Conservation (phyloP, 2,888 invertebrate species). For the Conchocele bisecta region DNA sequence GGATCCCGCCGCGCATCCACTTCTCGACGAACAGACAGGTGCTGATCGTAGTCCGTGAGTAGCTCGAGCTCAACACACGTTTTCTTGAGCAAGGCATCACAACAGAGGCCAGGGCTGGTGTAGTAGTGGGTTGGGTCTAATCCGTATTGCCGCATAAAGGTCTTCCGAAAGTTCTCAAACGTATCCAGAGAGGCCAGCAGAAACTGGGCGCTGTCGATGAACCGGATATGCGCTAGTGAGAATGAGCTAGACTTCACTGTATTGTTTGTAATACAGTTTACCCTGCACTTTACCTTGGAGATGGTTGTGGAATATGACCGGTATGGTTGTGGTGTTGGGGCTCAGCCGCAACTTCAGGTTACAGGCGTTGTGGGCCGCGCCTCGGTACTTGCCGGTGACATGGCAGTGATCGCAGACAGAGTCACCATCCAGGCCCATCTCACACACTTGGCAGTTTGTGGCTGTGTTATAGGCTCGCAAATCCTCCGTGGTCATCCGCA, state of each 20-base stretch:
- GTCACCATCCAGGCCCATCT: not conserved
- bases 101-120: slow-evolving; percentile 12
- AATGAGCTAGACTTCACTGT: too few relatives aligned
- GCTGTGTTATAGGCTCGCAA: too few relatives aligned
- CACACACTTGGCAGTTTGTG: slow-evolving; percentile 16
- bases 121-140: slow-evolving; percentile 19
- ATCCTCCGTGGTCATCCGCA: too few relatives aligned
- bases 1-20: slow-evolving; percentile 52
- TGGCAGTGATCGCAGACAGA: slow-evolving; percentile 42
- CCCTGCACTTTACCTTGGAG: too few relatives aligned
- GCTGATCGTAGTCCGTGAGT: slow-evolving; percentile 67
- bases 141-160: too few relatives aligned
- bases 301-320: slow-evolving; percentile 39
- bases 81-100: slow-evolving; percentile 63
- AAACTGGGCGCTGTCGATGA: too few relatives aligned
- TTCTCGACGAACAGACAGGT: slow-evolving; percentile 60
- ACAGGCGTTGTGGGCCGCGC: too few relatives aligned
- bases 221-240: too few relatives aligned
- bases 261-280: too few relatives aligned
- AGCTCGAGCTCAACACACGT: slow-evolving; percentile 67
- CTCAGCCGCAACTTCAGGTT: too few relatives aligned
- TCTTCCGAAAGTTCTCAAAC: slow-evolving; percentile 65
- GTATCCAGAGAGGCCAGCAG: too few relatives aligned
- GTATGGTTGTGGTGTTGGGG: too few relatives aligned
- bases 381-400: slow-evolving; percentile 35